Conservation (phyloP, 1,140 invertebrate genomes). For the Bursaphelenchus mucronatus region DNA sequence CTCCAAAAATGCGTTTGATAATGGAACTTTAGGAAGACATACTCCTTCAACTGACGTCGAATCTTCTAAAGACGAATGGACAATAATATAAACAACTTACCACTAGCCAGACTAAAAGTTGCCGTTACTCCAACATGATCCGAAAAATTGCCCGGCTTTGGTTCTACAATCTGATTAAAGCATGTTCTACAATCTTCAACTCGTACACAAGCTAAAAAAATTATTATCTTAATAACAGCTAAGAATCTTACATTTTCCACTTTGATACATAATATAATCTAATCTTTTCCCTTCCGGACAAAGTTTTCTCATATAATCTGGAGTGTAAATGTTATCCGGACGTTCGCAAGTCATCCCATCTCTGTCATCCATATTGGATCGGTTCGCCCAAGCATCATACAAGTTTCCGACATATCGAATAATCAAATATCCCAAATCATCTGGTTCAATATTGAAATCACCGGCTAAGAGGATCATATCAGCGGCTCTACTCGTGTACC, state of each 20-base stretch:
- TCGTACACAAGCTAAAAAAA: conserved; percentile 30
- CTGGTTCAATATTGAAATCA: conserved; percentile 84
- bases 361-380: conserved; percentile 24
- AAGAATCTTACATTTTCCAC: conserved; percentile 56
- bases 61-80: conserved; percentile 17
- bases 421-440: conserved; percentile 74
- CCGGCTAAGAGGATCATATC: conserved; percentile 81
- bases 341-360: conserved; percentile 73
- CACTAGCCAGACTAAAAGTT: conserved; percentile 27
- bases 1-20: conserved; percentile 33
- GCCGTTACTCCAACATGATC: conserved; percentile 49
- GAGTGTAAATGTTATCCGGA: conserved; percentile 76
- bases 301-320: conserved; percentile 63
- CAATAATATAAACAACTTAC: conserved; percentile 20
- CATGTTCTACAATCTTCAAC: conserved; percentile 63
- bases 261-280: conserved; percentile 77
- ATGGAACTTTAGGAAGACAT: conserved; percentile 19
- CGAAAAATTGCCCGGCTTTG: conserved; percentile 45
- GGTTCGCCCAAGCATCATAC: conserved; percentile 63
- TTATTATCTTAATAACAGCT: conserved; percentile 4
- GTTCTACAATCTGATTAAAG: conserved; percentile 69
- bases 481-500: conserved; percentile 72
- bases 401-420: conserved; percentile 64
- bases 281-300: conserved; percentile 77
- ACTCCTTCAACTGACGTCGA: conserved; percentile 24